Base-by-base conservation (phyloP, 2,113 vertebrate species). In the Colaptes auratus region DNA sequence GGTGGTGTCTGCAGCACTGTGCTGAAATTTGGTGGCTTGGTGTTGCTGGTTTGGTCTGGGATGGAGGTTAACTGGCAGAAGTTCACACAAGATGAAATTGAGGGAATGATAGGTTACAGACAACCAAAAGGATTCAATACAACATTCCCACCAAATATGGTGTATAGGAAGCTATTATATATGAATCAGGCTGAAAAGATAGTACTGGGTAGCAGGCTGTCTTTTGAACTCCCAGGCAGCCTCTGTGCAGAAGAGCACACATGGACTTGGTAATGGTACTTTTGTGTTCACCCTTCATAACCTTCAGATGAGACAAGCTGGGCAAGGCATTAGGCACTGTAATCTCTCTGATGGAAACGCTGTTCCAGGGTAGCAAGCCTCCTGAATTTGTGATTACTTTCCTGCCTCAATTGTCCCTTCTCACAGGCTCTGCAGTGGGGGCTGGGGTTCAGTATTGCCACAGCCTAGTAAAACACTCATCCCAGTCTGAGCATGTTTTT, bases 371-470 rank as follows among this genome's bases (percentile, higher is more conserved):
- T 0, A 3, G 31, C 0, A 0, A 89, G 39, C 7, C 13, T 31
- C 44, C 70, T 76, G 31, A 12, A 25, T 35, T 23, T 71, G 17
- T 61, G 61, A 30, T n/a, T 82, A 4, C 35, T 77, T 59, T 83
- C 23, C 28, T 70, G 10, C 9, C 56, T 88, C 48, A 8, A 15
- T n/a, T 2, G 0, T 55, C 20, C 21, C 20, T 73, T 76, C 27
- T 73, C 35, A 30, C 28, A 82, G 50, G 18, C 18, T 73, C 19
- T 1, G 2, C 0, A 0, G n/a, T 55, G 35, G 1, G 1, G 13
- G 6, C 23, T 19, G 9, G 23, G 7, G 11, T 72, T 66, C 0
- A 1, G 9, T 20, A 75, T 27, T n/a, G 44, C 6, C 39, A 55
- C 15, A 76, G 9, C 25, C 17, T 53, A 39, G n/a, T 64, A 50